Evolutionary conservation across 2,797 vertebrate genomes (phyloP).

Genomic region (Jordanella pulchra): DNA sequence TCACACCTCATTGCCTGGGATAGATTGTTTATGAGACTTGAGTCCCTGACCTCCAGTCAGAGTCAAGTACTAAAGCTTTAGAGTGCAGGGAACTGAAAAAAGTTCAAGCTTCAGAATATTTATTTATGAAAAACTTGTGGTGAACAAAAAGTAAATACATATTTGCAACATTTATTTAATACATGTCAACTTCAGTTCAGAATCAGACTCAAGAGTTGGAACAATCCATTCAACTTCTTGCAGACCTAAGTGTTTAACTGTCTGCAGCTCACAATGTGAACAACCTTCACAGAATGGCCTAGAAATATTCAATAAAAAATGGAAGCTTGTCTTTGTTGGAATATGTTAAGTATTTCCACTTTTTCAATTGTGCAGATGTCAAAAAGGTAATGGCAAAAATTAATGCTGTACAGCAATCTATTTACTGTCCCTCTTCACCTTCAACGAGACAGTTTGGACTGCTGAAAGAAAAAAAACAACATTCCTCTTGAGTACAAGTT

Average conservation of each 20-base stretch:
- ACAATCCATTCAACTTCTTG: background rate
- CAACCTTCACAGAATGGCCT: constrained; percentile 1
- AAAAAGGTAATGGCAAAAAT: background rate
- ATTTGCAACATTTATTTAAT: background rate
- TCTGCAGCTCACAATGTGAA: background rate
- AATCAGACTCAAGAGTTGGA: background rate
- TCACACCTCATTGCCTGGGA: background rate
- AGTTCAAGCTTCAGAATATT: background rate
- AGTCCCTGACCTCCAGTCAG: background rate
- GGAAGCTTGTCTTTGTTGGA: background rate
- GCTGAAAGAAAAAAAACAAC: constrained; percentile 9
- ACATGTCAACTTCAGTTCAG: background rate
- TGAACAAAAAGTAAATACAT: background rate
- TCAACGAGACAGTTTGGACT: constrained; percentile 6
- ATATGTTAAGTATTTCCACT: background rate
- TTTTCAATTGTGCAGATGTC: background rate
- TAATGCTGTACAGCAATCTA: background rate
- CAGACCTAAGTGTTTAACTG: background rate
- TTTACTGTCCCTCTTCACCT: constrained; percentile 20
- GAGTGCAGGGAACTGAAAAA: background rate
- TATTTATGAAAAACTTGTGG: background rate
- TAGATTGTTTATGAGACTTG: background rate
- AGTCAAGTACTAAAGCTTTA: background rate
- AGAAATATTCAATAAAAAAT: constrained; percentile 1
- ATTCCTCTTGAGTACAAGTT: constrained; percentile 9